These are phyloP conservation scores for Channa argus DNA, from an alignment of 2,113 vertebrate genomes.

Conservation along the genomic window DNA sequence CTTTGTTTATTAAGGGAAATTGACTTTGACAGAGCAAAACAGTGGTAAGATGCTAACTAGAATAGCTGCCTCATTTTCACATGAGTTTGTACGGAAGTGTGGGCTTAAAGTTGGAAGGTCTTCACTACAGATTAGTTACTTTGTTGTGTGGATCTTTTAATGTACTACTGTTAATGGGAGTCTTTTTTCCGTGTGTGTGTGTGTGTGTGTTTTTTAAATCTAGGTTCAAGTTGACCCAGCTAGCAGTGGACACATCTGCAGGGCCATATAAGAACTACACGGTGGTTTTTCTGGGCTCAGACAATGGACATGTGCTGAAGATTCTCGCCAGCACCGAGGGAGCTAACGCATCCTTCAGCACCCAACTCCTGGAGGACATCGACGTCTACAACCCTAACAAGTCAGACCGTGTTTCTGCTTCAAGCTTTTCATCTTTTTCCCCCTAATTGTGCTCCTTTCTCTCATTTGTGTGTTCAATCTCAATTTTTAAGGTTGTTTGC, in stretches of 20 bases:
- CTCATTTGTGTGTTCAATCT: neutral
- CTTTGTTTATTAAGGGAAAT: slow-evolving; percentile 43
- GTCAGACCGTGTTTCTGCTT: slow-evolving; percentile 76
- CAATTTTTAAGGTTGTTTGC: neutral
- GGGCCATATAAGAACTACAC: slow-evolving; percentile 88
- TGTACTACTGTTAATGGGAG: no score
- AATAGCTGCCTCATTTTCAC: neutral
- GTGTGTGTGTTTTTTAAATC: neutral
- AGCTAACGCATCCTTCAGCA: slow-evolving; percentile 71
- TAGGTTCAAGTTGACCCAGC: slow-evolving; percentile 90
- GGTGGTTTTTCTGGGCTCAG: slow-evolving; percentile 91
- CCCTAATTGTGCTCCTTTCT: neutral
- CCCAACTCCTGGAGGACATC: slow-evolving; percentile 90
- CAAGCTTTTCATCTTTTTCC: neutral
- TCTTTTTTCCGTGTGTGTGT: no score
- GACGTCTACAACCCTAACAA: slow-evolving; percentile 88
- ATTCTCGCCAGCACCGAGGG: slow-evolving; percentile 84
- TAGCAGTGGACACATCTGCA: slow-evolving; percentile 88
- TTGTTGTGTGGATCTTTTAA: no score
- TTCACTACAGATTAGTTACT: no score
- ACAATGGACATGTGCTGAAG: slow-evolving; percentile 91
- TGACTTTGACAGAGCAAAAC: slow-evolving; percentile 32
- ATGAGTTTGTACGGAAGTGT: neutral
- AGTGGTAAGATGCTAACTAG: slow-evolving; percentile 11
- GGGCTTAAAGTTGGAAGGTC: neutral